A percentile compares a stretch with the other conserved stretches of the same genome.
Evolutionary conservation across 2,113 vertebrate species (phyloP).

Genomic region (Oxyruncus cristatus): DNA sequence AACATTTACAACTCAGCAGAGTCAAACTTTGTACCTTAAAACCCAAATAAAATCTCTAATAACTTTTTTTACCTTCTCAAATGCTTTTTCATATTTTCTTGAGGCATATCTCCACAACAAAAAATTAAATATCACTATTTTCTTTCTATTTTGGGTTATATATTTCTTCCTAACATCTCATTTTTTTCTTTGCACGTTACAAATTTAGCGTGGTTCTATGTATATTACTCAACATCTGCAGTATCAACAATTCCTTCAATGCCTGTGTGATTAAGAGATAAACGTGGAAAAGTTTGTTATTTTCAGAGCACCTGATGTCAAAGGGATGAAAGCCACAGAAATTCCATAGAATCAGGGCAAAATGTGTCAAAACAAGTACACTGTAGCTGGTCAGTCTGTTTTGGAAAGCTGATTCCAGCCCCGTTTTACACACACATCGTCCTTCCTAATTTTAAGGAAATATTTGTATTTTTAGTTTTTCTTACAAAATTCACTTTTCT

Average conservation of each 20-base stretch:
- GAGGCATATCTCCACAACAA: background rate
- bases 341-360: background rate
- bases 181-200: background rate
- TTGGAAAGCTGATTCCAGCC: background rate
- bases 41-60: background rate
- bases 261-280: background rate
- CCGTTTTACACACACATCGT: background rate
- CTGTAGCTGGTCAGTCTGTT: background rate
- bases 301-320: background rate
- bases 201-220: background rate
- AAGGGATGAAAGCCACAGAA: background rate
- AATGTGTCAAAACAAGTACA: background rate
- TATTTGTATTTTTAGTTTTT: background rate
- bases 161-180: background rate
- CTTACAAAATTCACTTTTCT: background rate
- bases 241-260: background rate
- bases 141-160: background rate
- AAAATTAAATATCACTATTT: background rate
- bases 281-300: background rate
- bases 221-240: background rate
- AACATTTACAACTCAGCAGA: background rate
- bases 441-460: background rate
- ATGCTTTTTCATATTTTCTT: background rate
- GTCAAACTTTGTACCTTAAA: background rate
- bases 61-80: background rate